phyloP scores from a whole-genome alignment of 2,113 vertebrate genomes.

The Hippopotamus amphibius region DNA sequence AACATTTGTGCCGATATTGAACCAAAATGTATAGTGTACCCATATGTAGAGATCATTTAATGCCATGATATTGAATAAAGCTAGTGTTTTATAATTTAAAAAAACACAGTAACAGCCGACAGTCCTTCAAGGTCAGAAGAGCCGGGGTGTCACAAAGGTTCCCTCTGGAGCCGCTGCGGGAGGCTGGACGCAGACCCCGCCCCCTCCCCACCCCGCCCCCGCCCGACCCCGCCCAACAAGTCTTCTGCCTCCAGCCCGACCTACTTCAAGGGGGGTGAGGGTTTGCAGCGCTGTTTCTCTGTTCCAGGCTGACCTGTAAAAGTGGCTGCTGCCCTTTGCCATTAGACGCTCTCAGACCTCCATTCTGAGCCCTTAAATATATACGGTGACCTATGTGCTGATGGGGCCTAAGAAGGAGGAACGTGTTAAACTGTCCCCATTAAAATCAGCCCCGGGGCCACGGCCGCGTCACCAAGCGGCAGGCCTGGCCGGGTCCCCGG shows the following conservation, averaged over 20 bases:
- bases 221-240: not conserved
- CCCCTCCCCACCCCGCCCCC: too few species aligned
- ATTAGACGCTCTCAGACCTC: conserved; percentile 45
- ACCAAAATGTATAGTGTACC: not conserved
- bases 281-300: not conserved
- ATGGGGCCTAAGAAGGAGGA: conserved; percentile 21
- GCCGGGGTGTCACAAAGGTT: not conserved
- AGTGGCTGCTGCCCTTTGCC: conserved; percentile 55
- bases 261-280: not conserved
- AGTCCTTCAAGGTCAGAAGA: not conserved
- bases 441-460: conserved; percentile 57
- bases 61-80: not conserved
- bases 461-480: not conserved
- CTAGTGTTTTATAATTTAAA: not conserved
- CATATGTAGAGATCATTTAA: not conserved
- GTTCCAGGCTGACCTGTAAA: conserved; percentile 43
- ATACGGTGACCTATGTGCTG: conserved; percentile 19
- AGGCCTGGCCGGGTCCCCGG: not conserved
- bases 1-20: not conserved
- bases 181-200: not conserved
- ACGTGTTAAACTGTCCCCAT: not conserved
- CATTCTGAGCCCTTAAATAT: conserved; percentile 29
- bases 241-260: not conserved
- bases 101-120: not conserved
- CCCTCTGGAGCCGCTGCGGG: not conserved